Conservation (phyloP, 2,113 vertebrate genomes). For the Trematocara macrostoma region DNA sequence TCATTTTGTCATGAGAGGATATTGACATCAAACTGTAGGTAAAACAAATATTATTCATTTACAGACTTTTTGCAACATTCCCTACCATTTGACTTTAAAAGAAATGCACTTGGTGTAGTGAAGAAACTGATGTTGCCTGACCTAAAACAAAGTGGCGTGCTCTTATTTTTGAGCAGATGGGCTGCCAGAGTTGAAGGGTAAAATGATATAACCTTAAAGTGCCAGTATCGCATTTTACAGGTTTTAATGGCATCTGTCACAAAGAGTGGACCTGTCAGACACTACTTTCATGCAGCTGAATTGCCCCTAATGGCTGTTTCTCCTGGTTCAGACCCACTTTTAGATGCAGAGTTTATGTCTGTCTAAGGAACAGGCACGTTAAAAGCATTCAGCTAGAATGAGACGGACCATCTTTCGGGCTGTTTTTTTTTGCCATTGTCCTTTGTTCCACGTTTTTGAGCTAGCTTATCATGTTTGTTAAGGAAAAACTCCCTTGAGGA, state of each 20-base stretch:
- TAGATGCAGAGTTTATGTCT: slow-evolving; percentile 47
- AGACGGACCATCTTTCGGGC: slow-evolving; percentile 26
- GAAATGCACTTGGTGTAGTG: not conserved
- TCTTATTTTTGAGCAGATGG: slow-evolving; percentile 56
- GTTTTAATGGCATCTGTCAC: slow-evolving; percentile 76
- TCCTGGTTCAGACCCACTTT: slow-evolving; percentile 64
- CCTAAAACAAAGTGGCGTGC: slow-evolving; percentile 34
- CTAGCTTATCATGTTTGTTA: slow-evolving; percentile 49
- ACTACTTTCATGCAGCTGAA: slow-evolving; percentile 67
- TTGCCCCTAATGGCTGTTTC: slow-evolving; percentile 71
- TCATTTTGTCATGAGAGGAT: not conserved
- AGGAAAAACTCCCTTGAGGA: slow-evolving; percentile 32
- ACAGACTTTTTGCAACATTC: not conserved
- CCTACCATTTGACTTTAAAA: not conserved
- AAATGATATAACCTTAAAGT: slow-evolving; percentile 74
- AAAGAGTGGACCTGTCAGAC: slow-evolving; percentile 72
- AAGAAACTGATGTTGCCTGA: not conserved
- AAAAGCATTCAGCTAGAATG: slow-evolving; percentile 50
- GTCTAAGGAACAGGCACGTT: slow-evolving; percentile 46
- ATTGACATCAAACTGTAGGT: not conserved
- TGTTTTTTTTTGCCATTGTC: slow-evolving; percentile 7
- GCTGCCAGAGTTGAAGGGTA: slow-evolving; percentile 53
- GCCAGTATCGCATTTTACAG: slow-evolving; percentile 73
- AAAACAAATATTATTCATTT: not conserved
- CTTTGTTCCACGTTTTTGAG: slow-evolving; percentile 30